These are phyloP conservation scores for Oncorhynchus nerka DNA, from an alignment of 2,113 vertebrate genomes.

Conservation along the genomic window DNA sequence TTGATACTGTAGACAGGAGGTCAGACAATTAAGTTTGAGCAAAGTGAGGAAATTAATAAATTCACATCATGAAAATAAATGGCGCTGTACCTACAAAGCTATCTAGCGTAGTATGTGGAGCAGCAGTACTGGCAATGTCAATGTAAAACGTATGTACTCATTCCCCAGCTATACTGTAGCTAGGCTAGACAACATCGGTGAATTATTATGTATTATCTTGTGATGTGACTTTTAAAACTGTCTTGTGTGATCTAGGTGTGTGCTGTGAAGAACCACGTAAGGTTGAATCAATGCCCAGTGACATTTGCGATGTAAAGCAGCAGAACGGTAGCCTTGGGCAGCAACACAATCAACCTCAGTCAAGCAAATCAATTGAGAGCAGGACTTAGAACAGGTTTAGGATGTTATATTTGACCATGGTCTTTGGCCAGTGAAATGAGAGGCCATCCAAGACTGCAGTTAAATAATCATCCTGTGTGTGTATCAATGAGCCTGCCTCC, in stretches of 20 bases:
- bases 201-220: constrained; percentile 23
- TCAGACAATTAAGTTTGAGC: constrained; percentile 27
- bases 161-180: constrained; percentile 15
- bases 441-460: constrained; percentile 36
- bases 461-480: constrained; percentile 33
- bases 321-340: constrained; percentile 7
- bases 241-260: not conserved
- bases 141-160: constrained; percentile 31
- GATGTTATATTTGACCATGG: constrained; percentile 36
- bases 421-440: constrained; percentile 36
- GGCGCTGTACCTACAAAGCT: constrained; percentile 14
- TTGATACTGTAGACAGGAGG: constrained; percentile 20
- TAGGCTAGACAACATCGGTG: constrained; percentile 22
- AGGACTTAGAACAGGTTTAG: constrained; percentile 26
- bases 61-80: constrained; percentile 42
- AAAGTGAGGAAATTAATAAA: constrained; percentile 24
- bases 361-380: constrained; percentile 40
- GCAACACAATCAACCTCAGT: constrained; percentile 26
- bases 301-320: constrained; percentile 21
- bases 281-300: constrained; percentile 17
- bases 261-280: constrained; percentile 8
- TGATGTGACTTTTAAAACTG: constrained; percentile 2
- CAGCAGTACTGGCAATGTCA: constrained; percentile 29
- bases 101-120: constrained; percentile 6
- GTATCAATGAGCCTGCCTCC: not conserved